Conservation (phyloP, 2,113 vertebrate genomes). For the Lepus americanus region DNA sequence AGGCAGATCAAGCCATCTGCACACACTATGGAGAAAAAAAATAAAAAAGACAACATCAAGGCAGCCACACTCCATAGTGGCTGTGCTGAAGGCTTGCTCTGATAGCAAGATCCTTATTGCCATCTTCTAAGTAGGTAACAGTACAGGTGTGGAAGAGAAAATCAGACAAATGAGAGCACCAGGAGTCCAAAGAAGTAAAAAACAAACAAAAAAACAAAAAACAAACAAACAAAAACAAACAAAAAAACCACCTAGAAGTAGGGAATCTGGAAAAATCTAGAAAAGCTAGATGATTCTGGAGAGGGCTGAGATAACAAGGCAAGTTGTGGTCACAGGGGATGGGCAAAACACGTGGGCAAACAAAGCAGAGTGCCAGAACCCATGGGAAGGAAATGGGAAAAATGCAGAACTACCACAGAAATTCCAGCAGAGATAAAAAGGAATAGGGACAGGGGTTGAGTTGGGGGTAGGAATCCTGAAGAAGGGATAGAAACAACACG, state of each 20-base stretch:
- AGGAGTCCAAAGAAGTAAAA: background rate
- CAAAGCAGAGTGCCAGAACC: background rate
- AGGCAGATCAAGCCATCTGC: background rate
- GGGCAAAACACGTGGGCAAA: background rate
- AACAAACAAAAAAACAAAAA: background rate
- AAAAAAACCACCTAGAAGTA: background rate
- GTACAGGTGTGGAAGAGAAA: background rate
- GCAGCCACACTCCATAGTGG: background rate
- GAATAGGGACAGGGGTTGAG: background rate
- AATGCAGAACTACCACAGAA: background rate
- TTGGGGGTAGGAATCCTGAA: background rate
- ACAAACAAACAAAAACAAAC: no score
- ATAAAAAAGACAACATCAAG: background rate
- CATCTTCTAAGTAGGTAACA: constrained; percentile 5
- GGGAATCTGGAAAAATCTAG: background rate
- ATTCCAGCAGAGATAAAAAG: background rate
- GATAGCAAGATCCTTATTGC: background rate
- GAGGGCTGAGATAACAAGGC: background rate
- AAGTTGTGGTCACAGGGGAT: background rate
- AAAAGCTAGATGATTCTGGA: background rate
- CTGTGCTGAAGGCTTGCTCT: background rate
- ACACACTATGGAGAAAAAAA: background rate
- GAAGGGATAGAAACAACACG: background rate
- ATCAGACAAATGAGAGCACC: background rate
- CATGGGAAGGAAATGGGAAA: background rate